Percentiles rank a stretch among this genome's conserved stretches.
Conservation (phyloP, 2,797 vertebrate genomes). For the Masticophis lateralis region DNA sequence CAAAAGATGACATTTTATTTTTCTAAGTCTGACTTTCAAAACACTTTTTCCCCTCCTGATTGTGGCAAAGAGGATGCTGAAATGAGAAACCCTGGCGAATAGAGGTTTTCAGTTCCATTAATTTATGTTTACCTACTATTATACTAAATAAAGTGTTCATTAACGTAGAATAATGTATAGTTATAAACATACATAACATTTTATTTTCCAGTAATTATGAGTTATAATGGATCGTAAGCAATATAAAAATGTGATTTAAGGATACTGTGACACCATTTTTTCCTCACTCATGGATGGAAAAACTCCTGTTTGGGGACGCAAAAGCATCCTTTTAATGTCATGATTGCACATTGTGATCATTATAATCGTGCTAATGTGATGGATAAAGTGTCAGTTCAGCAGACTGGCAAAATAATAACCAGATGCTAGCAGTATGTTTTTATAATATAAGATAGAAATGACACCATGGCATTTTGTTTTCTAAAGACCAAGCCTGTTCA, state of each 20-base stretch:
- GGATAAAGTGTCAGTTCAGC: conserved; percentile 28
- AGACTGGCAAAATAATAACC: conserved; percentile 36
- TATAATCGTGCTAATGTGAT: conserved; percentile 32
- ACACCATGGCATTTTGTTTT: not conserved
- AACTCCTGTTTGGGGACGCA: conserved; percentile 9
- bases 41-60: not conserved
- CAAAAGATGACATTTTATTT: not conserved
- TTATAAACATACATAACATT: conserved; percentile 1
- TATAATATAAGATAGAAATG: conserved; percentile 5
- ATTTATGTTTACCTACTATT: conserved; percentile 20
- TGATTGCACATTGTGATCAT: conserved; percentile 42
- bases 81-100: not conserved
- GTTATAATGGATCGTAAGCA: conserved; percentile 18
- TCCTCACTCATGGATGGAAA: conserved; percentile 1
- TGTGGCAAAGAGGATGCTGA: not conserved
- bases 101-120: conserved; percentile 7
- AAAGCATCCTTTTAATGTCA: conserved; percentile 28
- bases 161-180: conserved; percentile 21
- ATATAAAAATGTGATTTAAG: conserved; percentile 9
- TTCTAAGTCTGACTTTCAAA: not conserved
- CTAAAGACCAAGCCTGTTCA: conserved; percentile 5
- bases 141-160: conserved; percentile 26
- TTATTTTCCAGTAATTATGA: conserved; percentile 22
- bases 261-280: conserved; percentile 33
- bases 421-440: conserved; percentile 23